A percentile compares a stretch with the other conserved stretches of the same genome.
Evolutionary conservation across 2,888 invertebrate genomes (phyloP).

Genomic region (Geophilus truncorum): DNA sequence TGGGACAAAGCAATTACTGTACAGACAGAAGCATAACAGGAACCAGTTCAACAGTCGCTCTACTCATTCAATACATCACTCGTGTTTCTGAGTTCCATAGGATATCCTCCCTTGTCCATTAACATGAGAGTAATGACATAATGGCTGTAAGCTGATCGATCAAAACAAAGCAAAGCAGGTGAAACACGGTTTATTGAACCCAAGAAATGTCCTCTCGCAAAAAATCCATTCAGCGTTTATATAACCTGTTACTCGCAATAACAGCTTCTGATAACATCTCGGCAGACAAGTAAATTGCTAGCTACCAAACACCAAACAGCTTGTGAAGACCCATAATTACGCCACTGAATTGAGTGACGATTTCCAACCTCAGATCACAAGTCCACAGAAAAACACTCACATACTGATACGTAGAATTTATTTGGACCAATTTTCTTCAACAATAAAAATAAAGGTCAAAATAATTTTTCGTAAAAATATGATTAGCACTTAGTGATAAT

Average conservation of each 20-base stretch:
- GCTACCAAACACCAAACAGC: too few relatives aligned
- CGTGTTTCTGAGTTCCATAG: not conserved
- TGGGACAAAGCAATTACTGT: too few relatives aligned
- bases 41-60: too few relatives aligned
- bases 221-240: not conserved
- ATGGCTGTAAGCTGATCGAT: not conserved
- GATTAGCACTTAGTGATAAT: not conserved
- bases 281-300: not conserved
- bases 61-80: not conserved
- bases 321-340: not conserved
- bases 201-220: not conserved
- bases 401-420: too few relatives aligned
- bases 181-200: not conserved
- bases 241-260: not conserved
- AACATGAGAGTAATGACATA: not conserved
- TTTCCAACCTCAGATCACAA: not conserved
- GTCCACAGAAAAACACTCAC: not conserved
- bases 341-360: not conserved
- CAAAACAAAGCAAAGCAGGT: not conserved
- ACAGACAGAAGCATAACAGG: too few relatives aligned
- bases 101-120: not conserved
- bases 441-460: too few relatives aligned
- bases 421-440: too few relatives aligned
- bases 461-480: too few relatives aligned
- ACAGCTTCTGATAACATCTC: not conserved